phyloP scores from a whole-genome alignment of 2,113 vertebrate species.

The Nyctibius bracteatus region DNA sequence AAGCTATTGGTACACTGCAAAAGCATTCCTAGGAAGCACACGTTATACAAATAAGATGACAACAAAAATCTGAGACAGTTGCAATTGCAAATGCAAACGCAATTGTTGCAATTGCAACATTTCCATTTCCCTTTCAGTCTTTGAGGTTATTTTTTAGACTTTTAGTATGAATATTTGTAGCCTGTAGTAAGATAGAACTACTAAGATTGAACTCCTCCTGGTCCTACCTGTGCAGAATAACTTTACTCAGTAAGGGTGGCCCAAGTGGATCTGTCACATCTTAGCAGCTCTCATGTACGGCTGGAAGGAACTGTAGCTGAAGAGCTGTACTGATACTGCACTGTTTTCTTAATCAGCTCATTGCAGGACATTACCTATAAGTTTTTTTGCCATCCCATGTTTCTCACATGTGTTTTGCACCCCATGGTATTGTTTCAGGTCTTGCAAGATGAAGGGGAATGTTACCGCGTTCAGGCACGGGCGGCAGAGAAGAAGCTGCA shows the following conservation, averaged over 20 bases:
- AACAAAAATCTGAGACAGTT: neutral
- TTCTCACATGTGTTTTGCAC: neutral
- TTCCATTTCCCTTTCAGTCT: neutral
- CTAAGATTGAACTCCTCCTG: neutral
- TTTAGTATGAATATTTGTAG: neutral
- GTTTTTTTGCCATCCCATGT: neutral
- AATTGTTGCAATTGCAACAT: neutral
- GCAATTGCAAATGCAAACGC: neutral
- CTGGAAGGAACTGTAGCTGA: neutral
- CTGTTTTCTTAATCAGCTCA: neutral
- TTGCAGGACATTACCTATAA: accelerated
- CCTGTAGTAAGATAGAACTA: neutral
- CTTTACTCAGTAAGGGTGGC: too few relatives aligned
- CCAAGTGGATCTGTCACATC: accelerated
- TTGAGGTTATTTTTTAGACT: neutral
- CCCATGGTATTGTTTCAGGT: conserved; percentile 69
- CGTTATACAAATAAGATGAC: neutral
- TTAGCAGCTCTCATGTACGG: accelerated
- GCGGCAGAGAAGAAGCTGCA: conserved; percentile 81
- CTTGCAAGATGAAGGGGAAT: conserved; percentile 83
- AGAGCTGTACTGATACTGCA: neutral
- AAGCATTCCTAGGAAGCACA: neutral
- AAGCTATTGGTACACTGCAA: neutral
- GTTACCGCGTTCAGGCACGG: conserved; percentile 70
- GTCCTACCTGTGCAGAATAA: neutral